Evolutionary conservation across 2,113 vertebrate genomes (phyloP).

Genomic region (Peucedramus taeniatus): DNA sequence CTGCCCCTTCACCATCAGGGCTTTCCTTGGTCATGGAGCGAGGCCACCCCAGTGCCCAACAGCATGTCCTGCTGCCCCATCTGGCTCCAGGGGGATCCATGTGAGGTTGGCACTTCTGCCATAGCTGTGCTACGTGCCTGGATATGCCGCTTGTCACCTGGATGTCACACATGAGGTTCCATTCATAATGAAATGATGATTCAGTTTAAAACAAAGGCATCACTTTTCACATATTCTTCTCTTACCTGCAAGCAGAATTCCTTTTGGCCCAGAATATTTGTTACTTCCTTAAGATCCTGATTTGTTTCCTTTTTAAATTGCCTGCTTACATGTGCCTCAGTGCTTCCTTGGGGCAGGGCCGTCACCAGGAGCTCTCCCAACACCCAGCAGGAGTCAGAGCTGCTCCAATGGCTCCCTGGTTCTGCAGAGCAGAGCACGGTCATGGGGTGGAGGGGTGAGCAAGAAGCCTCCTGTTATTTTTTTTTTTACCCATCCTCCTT

Average conservation of each 20-base stretch:
- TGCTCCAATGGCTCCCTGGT: background rate
- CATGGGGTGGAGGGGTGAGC: constrained; percentile 65
- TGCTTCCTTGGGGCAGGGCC: rapidly evolving
- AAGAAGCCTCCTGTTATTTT: constrained; percentile 36
- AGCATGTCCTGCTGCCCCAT: background rate
- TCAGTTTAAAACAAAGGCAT: background rate
- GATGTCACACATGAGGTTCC: background rate
- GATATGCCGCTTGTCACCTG: background rate
- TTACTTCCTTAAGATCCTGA: background rate
- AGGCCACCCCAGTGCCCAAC: background rate
- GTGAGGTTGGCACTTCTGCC: background rate
- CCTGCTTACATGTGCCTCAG: background rate
- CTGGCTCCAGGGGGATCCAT: background rate
- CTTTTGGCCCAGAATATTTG: background rate
- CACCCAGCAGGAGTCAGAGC: background rate
- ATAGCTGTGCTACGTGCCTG: background rate
- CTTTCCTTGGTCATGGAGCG: rapidly evolving
- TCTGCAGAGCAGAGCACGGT: constrained; percentile 27
- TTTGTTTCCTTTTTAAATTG: background rate
- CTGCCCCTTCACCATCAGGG: rapidly evolving
- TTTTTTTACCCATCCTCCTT: constrained; percentile 55
- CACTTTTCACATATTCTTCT: rapidly evolving
- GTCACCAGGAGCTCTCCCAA: background rate
- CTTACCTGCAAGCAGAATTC: background rate
- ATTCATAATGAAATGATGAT: rapidly evolving